A percentile compares a stretch with the other conserved stretches of the same genome.
These are phyloP conservation scores for Pseudanteris insignis DNA, from an alignment of 2,888 invertebrate species.

Conservation along the genomic window DNA sequence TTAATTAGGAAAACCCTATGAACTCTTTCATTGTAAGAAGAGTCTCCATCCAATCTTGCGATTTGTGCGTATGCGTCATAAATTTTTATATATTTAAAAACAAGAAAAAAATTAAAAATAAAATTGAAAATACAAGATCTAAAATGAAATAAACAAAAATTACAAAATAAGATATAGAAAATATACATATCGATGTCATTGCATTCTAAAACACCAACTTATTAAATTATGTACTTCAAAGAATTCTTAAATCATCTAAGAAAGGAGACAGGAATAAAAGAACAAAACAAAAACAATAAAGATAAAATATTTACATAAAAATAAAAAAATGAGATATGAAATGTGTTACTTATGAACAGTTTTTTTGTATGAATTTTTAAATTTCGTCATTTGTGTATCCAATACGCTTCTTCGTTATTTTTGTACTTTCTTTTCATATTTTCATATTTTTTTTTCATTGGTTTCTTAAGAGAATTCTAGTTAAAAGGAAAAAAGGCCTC, in stretches of 20 bases:
- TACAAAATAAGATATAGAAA: constrained; percentile 8
- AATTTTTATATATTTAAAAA: constrained; percentile 1
- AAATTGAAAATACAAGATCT: constrained; percentile 1
- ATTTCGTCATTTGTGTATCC: background rate
- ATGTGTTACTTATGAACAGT: background rate
- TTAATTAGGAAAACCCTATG: constrained; percentile 9
- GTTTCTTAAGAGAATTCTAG: constrained; percentile 29
- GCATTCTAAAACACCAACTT: constrained; percentile 4
- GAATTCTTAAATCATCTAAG: constrained; percentile 49
- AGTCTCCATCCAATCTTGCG: constrained; percentile 1
- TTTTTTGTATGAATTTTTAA: background rate
- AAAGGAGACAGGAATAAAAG: background rate
- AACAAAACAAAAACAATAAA: background rate
- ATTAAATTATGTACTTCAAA: constrained; percentile 16
- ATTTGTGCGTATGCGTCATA: constrained; percentile 24
- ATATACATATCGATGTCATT: constrained; percentile 10
- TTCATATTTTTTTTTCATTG: constrained; percentile 4
- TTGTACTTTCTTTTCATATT: background rate
- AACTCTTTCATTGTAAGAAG: constrained; percentile 5
- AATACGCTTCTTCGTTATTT: constrained; percentile 6
- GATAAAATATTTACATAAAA: background rate
- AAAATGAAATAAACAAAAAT: constrained; percentile 13
- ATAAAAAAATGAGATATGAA: background rate
- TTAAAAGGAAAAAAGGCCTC: constrained; percentile 40
- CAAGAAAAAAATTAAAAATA: constrained; percentile 1